Conservation (phyloP, 2,113 vertebrate genomes). For the Turdus rufiventris region DNA sequence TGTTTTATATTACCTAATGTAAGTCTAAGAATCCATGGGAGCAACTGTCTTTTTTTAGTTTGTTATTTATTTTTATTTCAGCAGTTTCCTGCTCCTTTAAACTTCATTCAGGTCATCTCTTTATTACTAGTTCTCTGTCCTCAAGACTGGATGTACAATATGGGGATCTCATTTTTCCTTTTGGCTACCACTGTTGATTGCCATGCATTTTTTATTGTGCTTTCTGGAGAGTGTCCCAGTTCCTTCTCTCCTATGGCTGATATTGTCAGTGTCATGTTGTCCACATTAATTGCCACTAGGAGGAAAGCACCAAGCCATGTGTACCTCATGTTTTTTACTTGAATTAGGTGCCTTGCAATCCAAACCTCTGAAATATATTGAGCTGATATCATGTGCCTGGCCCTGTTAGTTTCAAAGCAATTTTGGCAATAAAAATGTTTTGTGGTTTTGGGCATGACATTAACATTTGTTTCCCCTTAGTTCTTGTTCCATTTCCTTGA, state of each 20-base stretch:
- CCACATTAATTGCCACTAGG: slow-evolving; percentile 18
- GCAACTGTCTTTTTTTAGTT: not conserved
- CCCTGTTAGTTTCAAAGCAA: slow-evolving; percentile 58
- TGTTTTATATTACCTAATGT: not conserved
- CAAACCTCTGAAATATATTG: slow-evolving; percentile 22
- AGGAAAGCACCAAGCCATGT: slow-evolving; percentile 25
- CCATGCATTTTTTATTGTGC: not conserved
- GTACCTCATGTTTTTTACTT: slow-evolving; percentile 5
- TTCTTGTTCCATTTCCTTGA: slow-evolving; percentile 60
- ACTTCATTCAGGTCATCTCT: not conserved
- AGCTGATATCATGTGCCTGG: slow-evolving; percentile 18
- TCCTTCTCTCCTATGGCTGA: not conserved
- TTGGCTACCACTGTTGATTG: not conserved
- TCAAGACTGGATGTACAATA: not conserved
- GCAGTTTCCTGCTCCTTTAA: not conserved
- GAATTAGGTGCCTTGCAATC: slow-evolving; percentile 18
- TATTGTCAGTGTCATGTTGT: slow-evolving; percentile 41
- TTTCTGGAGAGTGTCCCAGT: slow-evolving; percentile 37
- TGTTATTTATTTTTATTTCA: not conserved
- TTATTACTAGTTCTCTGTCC: not conserved
- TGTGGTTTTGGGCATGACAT: slow-evolving; percentile 52
- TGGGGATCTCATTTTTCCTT: not conserved
- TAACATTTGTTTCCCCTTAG: slow-evolving; percentile 67
- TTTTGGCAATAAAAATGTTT: slow-evolving; percentile 60
- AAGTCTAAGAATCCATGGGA: not conserved